Base-by-base conservation (phyloP, 2,797 vertebrate species). In the Dermochelys coriacea region DNA sequence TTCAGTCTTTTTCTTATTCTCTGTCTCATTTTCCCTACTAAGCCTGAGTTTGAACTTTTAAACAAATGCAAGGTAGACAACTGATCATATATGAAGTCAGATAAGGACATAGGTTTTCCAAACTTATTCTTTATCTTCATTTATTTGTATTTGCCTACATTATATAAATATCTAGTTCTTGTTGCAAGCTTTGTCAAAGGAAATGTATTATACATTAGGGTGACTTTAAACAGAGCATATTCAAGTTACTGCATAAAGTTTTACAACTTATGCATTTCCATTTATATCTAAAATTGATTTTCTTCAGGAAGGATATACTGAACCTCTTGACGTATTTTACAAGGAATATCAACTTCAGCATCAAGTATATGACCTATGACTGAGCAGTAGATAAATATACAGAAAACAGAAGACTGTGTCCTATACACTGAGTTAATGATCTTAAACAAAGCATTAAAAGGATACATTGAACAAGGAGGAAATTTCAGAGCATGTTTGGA, bases 241-340 rank as follows among this genome's bases (percentile, higher is more conserved):
- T 94, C 87, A 91, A 90, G 80, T 74, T 85, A 88, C 57, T 87
- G 86, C 78, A 85, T 95, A 95, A 95, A 93, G 88, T 88, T 95
- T 97, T 96, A 96, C 80, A 92, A 75, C 93, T 86, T 92, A 52
- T 54, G 41, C 41, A 82, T 95, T 94, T 87, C 45, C 29, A 79
- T 92, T 95, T 89, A 47, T 92, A 87, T 85, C 12, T 83, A 91
- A 77, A 95, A 84, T 89, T 95, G 47, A 88, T 91, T 95, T 89
- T 68, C 68, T 90, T 93, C 85, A 89, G 82, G 31, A 50, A 89
- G 15, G 47, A 88, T 86, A 41, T 85, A 57, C 75, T 90, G 71
- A 95, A 93, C 47, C 80, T 93, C 64, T 86, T 94, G 64, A 81
- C 85, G 79, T 6, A 2, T 93, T 93, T 95, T 84, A 91, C 57